Base-by-base conservation (phyloP, 2,888 invertebrate genomes). In the Ametastegia equiseti region DNA sequence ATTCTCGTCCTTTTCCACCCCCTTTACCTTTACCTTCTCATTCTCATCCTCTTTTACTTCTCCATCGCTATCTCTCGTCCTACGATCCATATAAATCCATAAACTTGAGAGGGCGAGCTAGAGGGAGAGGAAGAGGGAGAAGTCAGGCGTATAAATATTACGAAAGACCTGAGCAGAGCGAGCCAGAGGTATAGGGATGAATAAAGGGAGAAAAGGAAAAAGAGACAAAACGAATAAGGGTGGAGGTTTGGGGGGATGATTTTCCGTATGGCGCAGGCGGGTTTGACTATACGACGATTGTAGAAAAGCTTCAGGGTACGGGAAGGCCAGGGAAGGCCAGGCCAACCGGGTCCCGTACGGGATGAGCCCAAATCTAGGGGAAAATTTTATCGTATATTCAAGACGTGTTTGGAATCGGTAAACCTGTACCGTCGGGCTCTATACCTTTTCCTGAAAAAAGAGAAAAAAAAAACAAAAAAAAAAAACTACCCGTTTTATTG, bases 341-440 rank as follows among this genome's bases (percentile, higher is more conserved):
- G 23, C 57, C 19, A n/a, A n/a, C n/a, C 36, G 36, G 33, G 78
- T 81, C 67, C 69, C 65, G 69, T 84, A 81, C 81, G 80, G 83
- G 82, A 85, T 83, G 85, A 85, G 81, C 82, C 85, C 83, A 86
- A 86, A 86, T 86, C 85, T 90, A 89, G 87, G 87, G 88, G 88
- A 89, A 90, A 90, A 88, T 90, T 90, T 90, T 87, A 90, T 90
- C 88, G 87, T 89, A 88, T 90, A 90, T 90, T 90, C 90, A 86
- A 86, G 87, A 89, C 90, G 89, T 89, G 90, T 88, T 86, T 87
- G 87, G 88, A 89, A 88, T 90, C 11, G 13, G 39, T 11, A 78
- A 36, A 45, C 39, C 42, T 36, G 75, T 54, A 75, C 50, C 75
- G 7, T 23, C 15, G n/a, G n/a, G n/a, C n/a, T n/a, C n/a, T n/a